Evolutionary conservation across 2,888 invertebrate species (phyloP).

Genomic region (Eristalis tenax): DNA sequence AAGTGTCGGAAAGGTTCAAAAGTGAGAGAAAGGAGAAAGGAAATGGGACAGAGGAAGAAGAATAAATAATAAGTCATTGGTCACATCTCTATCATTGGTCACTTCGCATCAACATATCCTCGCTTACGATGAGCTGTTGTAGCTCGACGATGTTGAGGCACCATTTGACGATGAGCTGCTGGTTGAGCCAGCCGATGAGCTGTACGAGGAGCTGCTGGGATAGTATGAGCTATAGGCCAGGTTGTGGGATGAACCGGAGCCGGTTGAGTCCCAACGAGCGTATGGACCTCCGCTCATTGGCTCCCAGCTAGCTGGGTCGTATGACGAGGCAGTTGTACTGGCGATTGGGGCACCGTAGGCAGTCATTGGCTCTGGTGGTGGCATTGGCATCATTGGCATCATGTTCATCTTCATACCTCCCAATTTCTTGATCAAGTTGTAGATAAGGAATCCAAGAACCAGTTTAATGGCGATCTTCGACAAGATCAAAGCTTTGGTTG

Average conservation of each 20-base stretch:
- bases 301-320: constrained; percentile 86
- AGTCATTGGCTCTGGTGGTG: constrained; percentile 84
- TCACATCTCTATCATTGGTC: constrained; percentile 3
- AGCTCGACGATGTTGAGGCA: constrained; percentile 76
- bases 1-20: background rate
- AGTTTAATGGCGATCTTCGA: constrained; percentile 91
- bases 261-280: constrained; percentile 88
- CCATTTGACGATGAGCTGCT: constrained; percentile 76
- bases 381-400: constrained; percentile 82
- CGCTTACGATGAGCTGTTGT: constrained; percentile 49
- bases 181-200: constrained; percentile 80
- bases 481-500: constrained; percentile 90
- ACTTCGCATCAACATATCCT: background rate
- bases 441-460: constrained; percentile 90
- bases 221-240: constrained; percentile 88
- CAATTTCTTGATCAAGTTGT: constrained; percentile 90
- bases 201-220: constrained; percentile 84
- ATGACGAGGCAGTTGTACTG: constrained; percentile 86
- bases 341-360: constrained; percentile 87
- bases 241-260: constrained; percentile 82
- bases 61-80: constrained; percentile 7
- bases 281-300: constrained; percentile 89
- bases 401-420: constrained; percentile 90
- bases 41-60: constrained; percentile 24
- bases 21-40: background rate